phyloP scores from a whole-genome alignment of 2,113 vertebrate genomes.

The Peucedramus taeniatus region DNA sequence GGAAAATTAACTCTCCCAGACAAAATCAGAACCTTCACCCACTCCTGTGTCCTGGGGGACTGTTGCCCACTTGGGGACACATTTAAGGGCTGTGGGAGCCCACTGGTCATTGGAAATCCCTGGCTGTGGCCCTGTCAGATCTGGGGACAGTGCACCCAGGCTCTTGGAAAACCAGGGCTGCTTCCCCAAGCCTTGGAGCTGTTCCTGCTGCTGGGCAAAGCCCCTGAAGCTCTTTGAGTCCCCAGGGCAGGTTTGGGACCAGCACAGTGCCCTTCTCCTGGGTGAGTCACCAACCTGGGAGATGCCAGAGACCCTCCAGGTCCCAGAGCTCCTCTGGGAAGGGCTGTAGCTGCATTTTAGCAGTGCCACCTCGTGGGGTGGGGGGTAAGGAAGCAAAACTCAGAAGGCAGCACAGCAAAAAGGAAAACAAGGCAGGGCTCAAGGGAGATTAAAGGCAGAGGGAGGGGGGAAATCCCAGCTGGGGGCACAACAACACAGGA shows the following conservation, averaged over 20 bases:
- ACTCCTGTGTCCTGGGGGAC: rapidly evolving
- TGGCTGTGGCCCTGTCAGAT: neutral
- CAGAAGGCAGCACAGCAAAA: rapidly evolving
- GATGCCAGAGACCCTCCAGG: neutral
- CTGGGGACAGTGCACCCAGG: too few species aligned
- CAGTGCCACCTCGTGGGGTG: rapidly evolving
- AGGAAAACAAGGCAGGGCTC: neutral
- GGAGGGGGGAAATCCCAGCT: neutral
- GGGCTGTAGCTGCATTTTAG: neutral
- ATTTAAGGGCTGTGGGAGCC: neutral
- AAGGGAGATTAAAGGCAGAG: neutral
- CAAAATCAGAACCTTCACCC: too few species aligned
- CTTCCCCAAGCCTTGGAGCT: neutral
- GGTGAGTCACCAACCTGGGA: neutral
- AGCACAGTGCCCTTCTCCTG: neutral
- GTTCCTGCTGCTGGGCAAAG: neutral
- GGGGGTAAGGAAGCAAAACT: neutral
- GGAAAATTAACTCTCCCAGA: neutral
- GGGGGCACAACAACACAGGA: neutral
- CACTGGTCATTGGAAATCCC: neutral
- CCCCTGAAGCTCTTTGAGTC: neutral
- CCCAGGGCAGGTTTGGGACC: neutral
- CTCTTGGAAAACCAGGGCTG: neutral
- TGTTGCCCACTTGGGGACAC: neutral
- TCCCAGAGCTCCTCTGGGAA: neutral